Evolutionary conservation across 2,797 vertebrate species (phyloP).

Genomic region (Aeoliscus strigatus): DNA sequence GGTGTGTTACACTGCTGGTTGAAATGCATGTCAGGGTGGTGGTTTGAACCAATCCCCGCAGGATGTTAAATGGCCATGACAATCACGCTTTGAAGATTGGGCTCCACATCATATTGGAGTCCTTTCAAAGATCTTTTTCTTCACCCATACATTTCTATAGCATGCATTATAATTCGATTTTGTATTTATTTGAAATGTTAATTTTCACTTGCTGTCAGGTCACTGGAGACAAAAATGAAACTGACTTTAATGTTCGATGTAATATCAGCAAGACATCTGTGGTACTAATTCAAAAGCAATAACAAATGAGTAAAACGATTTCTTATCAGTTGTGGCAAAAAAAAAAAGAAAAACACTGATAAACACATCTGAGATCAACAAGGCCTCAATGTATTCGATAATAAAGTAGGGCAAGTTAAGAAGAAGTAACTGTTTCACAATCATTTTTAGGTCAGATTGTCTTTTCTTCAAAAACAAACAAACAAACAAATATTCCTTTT

Average conservation of each 20-base stretch:
- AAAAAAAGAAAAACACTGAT: constrained; percentile 27
- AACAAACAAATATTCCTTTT: constrained; percentile 49
- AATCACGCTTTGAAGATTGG: constrained; percentile 45
- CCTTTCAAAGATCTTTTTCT: constrained; percentile 28
- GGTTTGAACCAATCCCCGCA: constrained; percentile 10
- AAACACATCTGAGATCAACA: constrained; percentile 39
- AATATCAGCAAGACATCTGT: not conserved
- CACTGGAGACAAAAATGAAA: constrained; percentile 4
- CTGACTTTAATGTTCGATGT: constrained; percentile 1
- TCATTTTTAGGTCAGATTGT: constrained; percentile 60
- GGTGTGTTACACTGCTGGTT: constrained; percentile 30
- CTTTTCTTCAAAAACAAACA: too few relatives aligned
- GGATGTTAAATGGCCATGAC: constrained; percentile 38
- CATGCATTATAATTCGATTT: constrained; percentile 12
- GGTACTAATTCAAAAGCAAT: constrained; percentile 3
- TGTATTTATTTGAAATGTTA: constrained; percentile 4
- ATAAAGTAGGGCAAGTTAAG: constrained; percentile 56
- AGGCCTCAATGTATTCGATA: constrained; percentile 37
- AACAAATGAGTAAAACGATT: constrained; percentile 6
- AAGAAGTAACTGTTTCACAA: constrained; percentile 30
- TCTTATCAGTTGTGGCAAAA: constrained; percentile 6
- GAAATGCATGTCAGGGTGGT: constrained; percentile 23
- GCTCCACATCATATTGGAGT: constrained; percentile 8
- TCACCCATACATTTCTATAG: constrained; percentile 10
- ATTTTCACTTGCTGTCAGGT: not conserved